Base-by-base conservation (phyloP, 2,797 vertebrate genomes). In the Centroberyx gerrardi region DNA sequence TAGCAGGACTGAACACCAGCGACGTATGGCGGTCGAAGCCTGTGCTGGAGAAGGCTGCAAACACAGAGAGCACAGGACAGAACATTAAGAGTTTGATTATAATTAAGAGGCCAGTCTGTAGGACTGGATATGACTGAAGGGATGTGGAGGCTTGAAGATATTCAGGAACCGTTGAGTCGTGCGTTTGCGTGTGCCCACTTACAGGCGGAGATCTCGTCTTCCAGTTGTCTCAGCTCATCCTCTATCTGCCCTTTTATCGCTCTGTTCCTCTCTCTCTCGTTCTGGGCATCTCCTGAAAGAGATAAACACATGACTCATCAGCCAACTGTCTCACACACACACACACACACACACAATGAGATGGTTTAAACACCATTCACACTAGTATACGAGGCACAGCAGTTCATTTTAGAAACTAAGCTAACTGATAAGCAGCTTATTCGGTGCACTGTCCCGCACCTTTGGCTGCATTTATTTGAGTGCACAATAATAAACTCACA, bases 171-270 rank as follows among this genome's bases (percentile, higher is more conserved):
- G 12, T 14, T 49, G 22, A 22, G 22, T 22, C 22, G 48, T 49
- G 48, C 4, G 49, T 9, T 7, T 29, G 56, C 27, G 38, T 52
- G 38, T 64, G 31, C 6, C 5, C 17, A 94, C 95, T 93, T 86
- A 97, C 98, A 96, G 90, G 96, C 94, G 80, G 94, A 83, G 72
- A 99, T 96, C 88, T 98, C 96, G 74, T 96, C 96, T 81, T 99
- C 96, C 72, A 99, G 95, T 68, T 10, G 91, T 82, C 93, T 96
- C 77, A 98, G 92, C 74, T 97, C 96, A 82, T 97, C 95, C 72
- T 97, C 96, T n/a, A 97, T 95, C 94, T 97, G 95, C 72, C 81
- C 87, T 92, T 96, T 97, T 84, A 97, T 89, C 61, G 31, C 70
- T 22, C 92, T 94, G 89, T 44, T 78, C 68, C 66, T 82, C 67